A percentile compares a stretch with the other conserved stretches of the same genome.
These are phyloP conservation scores for Mormyrops attenuatus DNA, from an alignment of 2,797 vertebrate species.

Conservation along the genomic window DNA sequence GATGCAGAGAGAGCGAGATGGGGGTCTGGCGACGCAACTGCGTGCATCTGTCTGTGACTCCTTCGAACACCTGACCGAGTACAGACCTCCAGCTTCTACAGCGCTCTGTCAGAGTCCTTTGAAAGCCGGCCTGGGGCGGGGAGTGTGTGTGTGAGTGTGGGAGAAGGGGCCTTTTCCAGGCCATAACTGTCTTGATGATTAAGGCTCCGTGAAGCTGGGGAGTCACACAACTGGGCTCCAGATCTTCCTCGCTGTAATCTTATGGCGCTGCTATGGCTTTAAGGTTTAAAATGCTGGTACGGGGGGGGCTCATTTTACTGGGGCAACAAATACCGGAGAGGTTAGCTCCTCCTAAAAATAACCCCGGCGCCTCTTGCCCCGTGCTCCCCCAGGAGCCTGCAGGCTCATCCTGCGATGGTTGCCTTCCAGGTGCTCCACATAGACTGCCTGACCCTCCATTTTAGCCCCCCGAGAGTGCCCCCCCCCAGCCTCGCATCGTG, in stretches of 20 bases:
- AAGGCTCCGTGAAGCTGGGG: neutral
- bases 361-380: constrained; percentile 36
- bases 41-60: constrained; percentile 54
- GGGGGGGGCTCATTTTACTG: constrained; percentile 27
- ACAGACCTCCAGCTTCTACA: constrained; percentile 2
- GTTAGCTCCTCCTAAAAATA: constrained; percentile 65
- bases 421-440: constrained; percentile 54
- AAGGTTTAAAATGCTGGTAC: neutral
- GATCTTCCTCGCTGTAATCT: neutral
- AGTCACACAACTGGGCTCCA: neutral
- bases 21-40: constrained; percentile 20
- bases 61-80: constrained; percentile 43
- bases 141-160: neutral
- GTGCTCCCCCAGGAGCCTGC: constrained; percentile 53
- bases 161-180: neutral
- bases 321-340: constrained; percentile 31
- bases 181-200: neutral
- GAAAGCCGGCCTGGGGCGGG: neutral
- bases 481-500: neutral
- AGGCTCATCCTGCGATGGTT: constrained; percentile 49
- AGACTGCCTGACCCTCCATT: constrained; percentile 22
- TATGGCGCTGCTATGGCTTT: neutral
- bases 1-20: neutral
- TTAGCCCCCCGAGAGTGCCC: neutral
- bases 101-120: neutral